Evolutionary conservation across 2,797 vertebrate species (phyloP).

Genomic region (Pseudochaenichthys georgianus): DNA sequence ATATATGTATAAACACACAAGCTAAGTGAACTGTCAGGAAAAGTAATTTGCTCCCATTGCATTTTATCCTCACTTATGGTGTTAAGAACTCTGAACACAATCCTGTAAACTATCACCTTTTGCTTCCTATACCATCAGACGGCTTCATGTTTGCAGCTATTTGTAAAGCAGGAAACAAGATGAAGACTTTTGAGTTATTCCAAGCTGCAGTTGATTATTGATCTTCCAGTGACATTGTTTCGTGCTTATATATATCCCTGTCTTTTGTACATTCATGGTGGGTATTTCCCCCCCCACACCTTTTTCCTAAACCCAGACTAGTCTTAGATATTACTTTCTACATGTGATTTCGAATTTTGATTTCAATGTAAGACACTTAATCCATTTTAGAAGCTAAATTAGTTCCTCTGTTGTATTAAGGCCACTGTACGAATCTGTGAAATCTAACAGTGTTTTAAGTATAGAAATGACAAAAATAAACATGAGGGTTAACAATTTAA

Average conservation of each 20-base stretch:
- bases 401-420: not conserved
- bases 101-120: slow-evolving; percentile 6
- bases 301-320: not conserved
- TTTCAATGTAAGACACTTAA: not conserved
- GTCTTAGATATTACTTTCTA: not conserved
- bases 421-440: not conserved
- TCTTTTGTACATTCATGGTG: not conserved
- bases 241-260: slow-evolving; percentile 4
- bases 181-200: slow-evolving; percentile 11
- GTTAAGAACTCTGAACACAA: slow-evolving; percentile 2
- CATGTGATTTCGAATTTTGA: not conserved
- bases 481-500: not conserved
- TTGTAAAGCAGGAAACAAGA: slow-evolving; percentile 18
- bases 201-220: slow-evolving; percentile 15
- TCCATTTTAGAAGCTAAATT: not conserved
- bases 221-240: slow-evolving; percentile 32
- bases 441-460: not conserved
- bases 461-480: not conserved
- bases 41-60: slow-evolving; percentile 3
- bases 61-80: not conserved
- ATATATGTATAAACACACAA: not conserved
- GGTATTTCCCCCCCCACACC: not conserved
- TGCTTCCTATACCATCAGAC: not conserved
- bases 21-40: not conserved
- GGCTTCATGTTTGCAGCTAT: slow-evolving; percentile 19